Conservation (phyloP, 2,888 invertebrate genomes). For the Orgyia antiqua region DNA sequence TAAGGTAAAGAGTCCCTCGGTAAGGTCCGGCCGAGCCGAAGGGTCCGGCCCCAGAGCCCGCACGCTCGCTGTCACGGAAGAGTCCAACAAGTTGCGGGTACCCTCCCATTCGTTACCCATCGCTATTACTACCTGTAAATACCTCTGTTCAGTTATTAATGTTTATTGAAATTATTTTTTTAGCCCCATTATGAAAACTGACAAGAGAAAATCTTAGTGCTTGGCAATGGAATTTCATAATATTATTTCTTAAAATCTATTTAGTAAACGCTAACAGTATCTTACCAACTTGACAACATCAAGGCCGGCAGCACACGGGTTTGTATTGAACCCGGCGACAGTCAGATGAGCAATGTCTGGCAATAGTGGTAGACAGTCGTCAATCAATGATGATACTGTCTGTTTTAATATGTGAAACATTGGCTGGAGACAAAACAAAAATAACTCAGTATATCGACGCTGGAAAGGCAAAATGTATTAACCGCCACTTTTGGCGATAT, state of each 20-base stretch:
- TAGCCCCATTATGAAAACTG: too few species aligned
- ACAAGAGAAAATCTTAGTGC: too few species aligned
- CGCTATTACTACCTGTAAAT: constrained; percentile 57
- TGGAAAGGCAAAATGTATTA: too few species aligned
- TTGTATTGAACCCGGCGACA: constrained; percentile 81
- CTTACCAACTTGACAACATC: constrained; percentile 86
- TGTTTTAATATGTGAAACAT: constrained; percentile 86
- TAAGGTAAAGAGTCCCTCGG: constrained; percentile 83
- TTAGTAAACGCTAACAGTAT: too few species aligned
- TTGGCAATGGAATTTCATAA: too few species aligned
- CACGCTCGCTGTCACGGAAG: constrained; percentile 38
- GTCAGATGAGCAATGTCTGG: constrained; percentile 83
- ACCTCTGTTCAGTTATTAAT: too few species aligned
- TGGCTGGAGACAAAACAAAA: constrained; percentile 75
- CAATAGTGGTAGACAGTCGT: constrained; percentile 82
- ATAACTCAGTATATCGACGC: too few species aligned
- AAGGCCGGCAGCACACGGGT: constrained; percentile 83
- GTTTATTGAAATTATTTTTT: too few species aligned
- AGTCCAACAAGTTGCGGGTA: constrained; percentile 39
- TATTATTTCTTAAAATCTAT: too few species aligned
- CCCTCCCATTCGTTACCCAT: constrained; percentile 54
- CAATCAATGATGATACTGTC: constrained; percentile 83
- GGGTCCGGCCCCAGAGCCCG: constrained; percentile 72
- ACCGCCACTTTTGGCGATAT: too few species aligned
- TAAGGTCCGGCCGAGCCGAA: constrained; percentile 81